Conservation (phyloP, 2,797 vertebrate species). For the Ciconia nigra region DNA sequence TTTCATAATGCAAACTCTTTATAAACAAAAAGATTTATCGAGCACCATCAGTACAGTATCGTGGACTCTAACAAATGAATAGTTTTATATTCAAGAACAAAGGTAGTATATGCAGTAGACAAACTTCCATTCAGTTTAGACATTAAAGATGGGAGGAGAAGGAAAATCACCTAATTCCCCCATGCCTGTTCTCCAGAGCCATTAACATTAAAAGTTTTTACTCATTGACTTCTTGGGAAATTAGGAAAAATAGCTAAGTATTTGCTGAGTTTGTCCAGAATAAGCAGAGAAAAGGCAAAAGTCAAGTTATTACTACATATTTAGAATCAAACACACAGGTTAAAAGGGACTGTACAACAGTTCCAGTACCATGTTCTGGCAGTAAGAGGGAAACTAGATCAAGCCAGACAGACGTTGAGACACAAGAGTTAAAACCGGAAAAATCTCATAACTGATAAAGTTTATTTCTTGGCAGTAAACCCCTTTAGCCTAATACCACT, state of each 20-base stretch:
- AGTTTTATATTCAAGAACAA: background rate
- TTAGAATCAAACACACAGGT: background rate
- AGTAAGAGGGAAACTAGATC: background rate
- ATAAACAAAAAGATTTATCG: background rate
- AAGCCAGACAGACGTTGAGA: background rate
- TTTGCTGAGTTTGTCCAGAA: background rate
- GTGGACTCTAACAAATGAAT: background rate
- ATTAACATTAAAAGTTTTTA: background rate
- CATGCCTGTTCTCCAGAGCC: background rate
- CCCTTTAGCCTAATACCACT: background rate
- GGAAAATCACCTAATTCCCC: background rate
- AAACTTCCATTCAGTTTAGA: background rate
- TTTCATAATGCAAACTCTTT: background rate
- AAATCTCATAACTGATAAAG: background rate
- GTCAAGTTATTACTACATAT: background rate
- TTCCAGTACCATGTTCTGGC: background rate
- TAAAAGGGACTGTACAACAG: background rate
- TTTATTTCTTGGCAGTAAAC: background rate
- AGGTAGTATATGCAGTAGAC: background rate
- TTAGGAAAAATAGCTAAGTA: background rate
- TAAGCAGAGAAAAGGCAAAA: background rate
- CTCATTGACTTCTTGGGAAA: background rate
- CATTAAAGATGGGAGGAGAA: background rate
- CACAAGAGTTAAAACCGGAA: background rate
- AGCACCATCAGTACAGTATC: background rate